Conservation (phyloP, 2,797 vertebrate genomes). For the Thaleichthys pacificus region DNA sequence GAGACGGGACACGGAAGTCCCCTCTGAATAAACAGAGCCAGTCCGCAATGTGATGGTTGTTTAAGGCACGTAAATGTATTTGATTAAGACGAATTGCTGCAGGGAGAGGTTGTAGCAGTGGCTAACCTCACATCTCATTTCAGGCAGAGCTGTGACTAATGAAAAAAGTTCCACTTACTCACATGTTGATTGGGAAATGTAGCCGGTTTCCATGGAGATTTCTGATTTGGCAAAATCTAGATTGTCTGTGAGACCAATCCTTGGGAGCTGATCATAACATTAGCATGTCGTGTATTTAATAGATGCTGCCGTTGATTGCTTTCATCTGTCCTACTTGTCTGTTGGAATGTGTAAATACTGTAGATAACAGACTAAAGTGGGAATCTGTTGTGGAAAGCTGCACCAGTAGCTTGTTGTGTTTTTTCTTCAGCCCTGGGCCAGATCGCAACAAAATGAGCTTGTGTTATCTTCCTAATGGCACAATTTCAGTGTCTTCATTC, state of each 20-base stretch:
- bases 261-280: no score
- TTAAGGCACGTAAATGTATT: neutral
- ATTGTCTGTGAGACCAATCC: no score
- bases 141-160: constrained; percentile 28
- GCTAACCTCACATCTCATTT: constrained; percentile 31
- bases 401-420: no score
- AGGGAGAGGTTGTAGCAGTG: neutral
- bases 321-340: no score
- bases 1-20: neutral
- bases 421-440: no score
- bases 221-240: constrained; percentile 23
- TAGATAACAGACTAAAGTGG: no score
- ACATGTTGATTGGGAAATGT: constrained; percentile 46
- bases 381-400: no score
- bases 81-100: constrained; percentile 22
- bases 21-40: neutral
- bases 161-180: constrained; percentile 42
- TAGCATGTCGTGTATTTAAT: no score
- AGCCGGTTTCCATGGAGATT: constrained; percentile 53
- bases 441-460: no score
- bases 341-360: no score
- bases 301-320: no score
- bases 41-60: neutral
- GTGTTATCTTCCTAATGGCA: neutral
- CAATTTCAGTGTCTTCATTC: neutral